Evolutionary conservation across 2,797 vertebrate genomes (phyloP).

Genomic region (Meriones psammophilus): DNA sequence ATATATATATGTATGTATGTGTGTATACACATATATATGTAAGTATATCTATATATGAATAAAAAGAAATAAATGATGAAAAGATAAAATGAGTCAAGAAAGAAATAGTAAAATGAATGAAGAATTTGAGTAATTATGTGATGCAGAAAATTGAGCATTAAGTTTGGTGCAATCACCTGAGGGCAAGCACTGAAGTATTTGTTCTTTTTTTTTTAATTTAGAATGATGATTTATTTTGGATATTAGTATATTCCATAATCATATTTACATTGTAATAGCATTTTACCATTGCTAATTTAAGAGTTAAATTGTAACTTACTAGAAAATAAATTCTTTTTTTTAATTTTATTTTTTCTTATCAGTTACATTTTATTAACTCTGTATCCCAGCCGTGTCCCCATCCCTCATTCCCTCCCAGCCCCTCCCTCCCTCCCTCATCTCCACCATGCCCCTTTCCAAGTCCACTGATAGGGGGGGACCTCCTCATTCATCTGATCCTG

Average conservation of each 20-base stretch:
- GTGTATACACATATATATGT: too few relatives aligned
- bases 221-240: background rate
- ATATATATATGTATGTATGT: too few relatives aligned
- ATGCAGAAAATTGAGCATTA: background rate
- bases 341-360: too few relatives aligned
- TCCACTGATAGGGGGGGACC: too few relatives aligned
- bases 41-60: background rate
- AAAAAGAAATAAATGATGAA: background rate
- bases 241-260: background rate
- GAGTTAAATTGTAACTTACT: background rate
- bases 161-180: background rate
- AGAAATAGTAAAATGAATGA: background rate
- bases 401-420: too few relatives aligned
- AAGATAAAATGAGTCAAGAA: background rate
- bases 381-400: too few relatives aligned
- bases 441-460: too few relatives aligned
- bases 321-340: background rate
- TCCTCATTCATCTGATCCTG: too few relatives aligned
- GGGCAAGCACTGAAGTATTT: background rate
- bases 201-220: background rate
- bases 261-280: background rate
- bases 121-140: background rate
- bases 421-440: too few relatives aligned
- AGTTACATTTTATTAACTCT: too few relatives aligned
- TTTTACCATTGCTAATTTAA: slow-evolving; percentile 2